Evolutionary conservation across 2,797 vertebrate species (phyloP).

Genomic region (Sebastolobus altivelis): DNA sequence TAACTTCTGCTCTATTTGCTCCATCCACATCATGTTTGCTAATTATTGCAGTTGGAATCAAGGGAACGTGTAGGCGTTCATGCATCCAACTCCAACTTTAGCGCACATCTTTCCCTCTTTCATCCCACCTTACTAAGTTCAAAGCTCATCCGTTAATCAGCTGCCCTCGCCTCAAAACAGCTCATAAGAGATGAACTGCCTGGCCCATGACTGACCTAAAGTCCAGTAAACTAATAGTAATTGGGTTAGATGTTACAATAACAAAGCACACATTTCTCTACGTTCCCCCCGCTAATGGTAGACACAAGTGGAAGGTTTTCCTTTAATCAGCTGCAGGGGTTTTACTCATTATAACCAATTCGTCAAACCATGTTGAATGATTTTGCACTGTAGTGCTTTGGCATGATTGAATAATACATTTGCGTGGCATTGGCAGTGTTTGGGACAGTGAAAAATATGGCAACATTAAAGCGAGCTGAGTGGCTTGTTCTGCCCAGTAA

Average conservation of each 20-base stretch:
- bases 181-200: conserved; percentile 13
- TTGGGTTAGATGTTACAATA: conserved; percentile 3
- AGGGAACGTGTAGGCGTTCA: neutral
- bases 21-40: conserved; percentile 1
- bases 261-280: neutral
- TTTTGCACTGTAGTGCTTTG: conserved; percentile 12
- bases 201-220: neutral
- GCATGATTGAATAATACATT: conserved; percentile 26
- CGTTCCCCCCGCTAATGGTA: neutral
- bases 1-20: conserved; percentile 6
- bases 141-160: conserved; percentile 27
- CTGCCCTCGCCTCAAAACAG: conserved; percentile 13
- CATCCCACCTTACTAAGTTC: conserved; percentile 17
- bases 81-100: conserved; percentile 1
- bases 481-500: conserved; percentile 34
- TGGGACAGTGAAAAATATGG: conserved; percentile 43
- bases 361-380: conserved; percentile 23
- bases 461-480: conserved; percentile 43
- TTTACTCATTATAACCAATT: conserved; percentile 19
- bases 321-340: conserved; percentile 29
- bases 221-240: conserved; percentile 30
- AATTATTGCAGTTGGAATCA: conserved; percentile 8
- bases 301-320: conserved; percentile 9
- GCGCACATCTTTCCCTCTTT: conserved; percentile 20
- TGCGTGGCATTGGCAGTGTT: conserved; percentile 13